Evolutionary conservation across 1,140 invertebrate genomes (phyloP).

Genomic region (Theocolax elegans): DNA sequence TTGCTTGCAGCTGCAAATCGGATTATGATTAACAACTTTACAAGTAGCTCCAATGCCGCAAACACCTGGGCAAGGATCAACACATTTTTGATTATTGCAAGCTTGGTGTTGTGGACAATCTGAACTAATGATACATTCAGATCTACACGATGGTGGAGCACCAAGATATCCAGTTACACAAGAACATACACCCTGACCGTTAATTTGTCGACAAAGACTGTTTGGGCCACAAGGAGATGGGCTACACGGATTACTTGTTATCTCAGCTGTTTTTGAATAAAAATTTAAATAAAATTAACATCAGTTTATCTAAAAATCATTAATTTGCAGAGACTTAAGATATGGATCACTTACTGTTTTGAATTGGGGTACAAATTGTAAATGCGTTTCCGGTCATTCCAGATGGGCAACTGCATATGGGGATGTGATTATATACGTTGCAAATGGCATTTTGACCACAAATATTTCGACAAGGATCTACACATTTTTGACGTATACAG

Average conservation of each 20-base stretch:
- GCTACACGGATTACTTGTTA: constrained; percentile 64
- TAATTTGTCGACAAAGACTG: constrained; percentile 70
- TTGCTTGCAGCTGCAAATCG: constrained; percentile 63
- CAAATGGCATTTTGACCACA: constrained; percentile 70
- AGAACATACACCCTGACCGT: constrained; percentile 71
- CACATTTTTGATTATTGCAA: constrained; percentile 76
- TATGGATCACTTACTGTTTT: background rate
- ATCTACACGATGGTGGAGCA: constrained; percentile 73
- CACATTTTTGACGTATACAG: constrained; percentile 68
- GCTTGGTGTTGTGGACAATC: constrained; percentile 73
- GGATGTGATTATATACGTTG: constrained; percentile 65
- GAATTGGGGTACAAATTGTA: constrained; percentile 46
- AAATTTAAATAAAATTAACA: background rate
- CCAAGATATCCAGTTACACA: constrained; percentile 74
- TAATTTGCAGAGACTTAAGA: too few relatives aligned
- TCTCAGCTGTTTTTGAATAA: background rate
- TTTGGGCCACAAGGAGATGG: constrained; percentile 75
- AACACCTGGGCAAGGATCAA: constrained; percentile 74
- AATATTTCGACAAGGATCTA: constrained; percentile 67
- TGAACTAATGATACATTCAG: constrained; percentile 75
- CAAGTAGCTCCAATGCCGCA: constrained; percentile 73
- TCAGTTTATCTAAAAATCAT: background rate
- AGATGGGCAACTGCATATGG: constrained; percentile 66
- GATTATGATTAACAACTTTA: constrained; percentile 66
- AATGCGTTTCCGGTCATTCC: constrained; percentile 68